Evolutionary conservation across 1,140 invertebrate species (phyloP).

Genomic region (Ceratitis capitata): DNA sequence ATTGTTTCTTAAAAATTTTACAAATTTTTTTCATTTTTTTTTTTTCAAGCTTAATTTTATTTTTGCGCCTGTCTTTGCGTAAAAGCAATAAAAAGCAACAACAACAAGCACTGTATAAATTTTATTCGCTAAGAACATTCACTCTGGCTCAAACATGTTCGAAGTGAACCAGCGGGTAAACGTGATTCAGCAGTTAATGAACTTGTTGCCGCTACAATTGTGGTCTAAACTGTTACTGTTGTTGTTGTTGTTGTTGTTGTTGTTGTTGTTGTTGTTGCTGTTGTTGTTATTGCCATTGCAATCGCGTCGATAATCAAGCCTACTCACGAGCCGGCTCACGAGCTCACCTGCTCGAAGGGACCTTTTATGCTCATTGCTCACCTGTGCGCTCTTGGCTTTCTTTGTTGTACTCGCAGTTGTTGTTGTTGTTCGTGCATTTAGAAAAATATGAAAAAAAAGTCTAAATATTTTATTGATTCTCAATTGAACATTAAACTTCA

Average conservation of each 20-base stretch:
- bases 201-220: neutral
- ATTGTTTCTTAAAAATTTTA: conserved; percentile 1
- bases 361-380: neutral
- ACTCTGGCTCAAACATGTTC: neutral
- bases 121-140: neutral
- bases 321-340: neutral
- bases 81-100: neutral
- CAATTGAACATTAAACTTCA: neutral
- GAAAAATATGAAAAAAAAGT: neutral
- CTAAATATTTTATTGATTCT: neutral
- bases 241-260: neutral
- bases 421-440: neutral
- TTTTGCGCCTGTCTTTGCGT: neutral
- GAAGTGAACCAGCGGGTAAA: neutral
- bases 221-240: neutral
- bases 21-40: neutral
- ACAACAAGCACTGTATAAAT: neutral
- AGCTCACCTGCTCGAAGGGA: neutral
- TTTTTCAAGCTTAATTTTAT: neutral
- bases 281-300: neutral
- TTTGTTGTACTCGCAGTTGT: neutral
- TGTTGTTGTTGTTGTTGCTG: neutral
- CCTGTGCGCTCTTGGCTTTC: neutral
- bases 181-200: neutral
- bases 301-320: neutral